Evolutionary conservation across 37 sponge, comb jelly and placozoan genomes (phyloP), one percentile per base, ranked within the genome.

Genomic region (Petrosia ficiformis): DNA sequence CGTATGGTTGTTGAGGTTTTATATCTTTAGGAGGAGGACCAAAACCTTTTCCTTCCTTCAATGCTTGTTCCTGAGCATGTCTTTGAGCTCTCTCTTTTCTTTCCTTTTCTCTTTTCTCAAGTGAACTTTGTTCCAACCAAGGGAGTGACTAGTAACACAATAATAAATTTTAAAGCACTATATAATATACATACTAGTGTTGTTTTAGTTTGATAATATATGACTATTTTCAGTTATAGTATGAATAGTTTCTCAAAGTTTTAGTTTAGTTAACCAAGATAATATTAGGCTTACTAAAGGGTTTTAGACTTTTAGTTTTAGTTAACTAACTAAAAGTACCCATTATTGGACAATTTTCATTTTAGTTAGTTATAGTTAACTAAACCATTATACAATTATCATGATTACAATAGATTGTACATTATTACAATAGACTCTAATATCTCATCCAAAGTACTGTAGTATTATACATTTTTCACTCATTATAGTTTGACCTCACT

Each of bases 21-120:
- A 48, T 29, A 52, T 40, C 3, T 70, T 66, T 65, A 4, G 89
- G 80, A 61, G 63, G 28, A 37, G 89, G 89, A 42, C 80, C 80
- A 74, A 82, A 79, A 10, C 89, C 89, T 22, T 26, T 70, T 1
- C 89, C 84, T 3, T 58, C 74, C 19, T 22, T 44, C 22, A 74
- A 57, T 4, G 63, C 31, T 43, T 80, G 80, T 77, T 77, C 37
- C 67, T 77, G 73, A 0, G 21, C 11, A 31, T 80, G 77, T 57
- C 90, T 39, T 43, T 70, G 42, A 0, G 57, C 78, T 34, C 89
- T 48, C 57, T 73, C 79, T 60, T 68, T 79, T 14, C 85, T 75
- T 61, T 89, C 85, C 25, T 75, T 57, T 52, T 84, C 90, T 31
- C 65, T 70, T 33, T 31, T 33, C 73, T 80, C 29, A n/a, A 88